A percentile compares a stretch with the other conserved stretches of the same genome.
Evolutionary conservation across 2,113 vertebrate genomes (phyloP).

Genomic region (Mormyrus iriodes): DNA sequence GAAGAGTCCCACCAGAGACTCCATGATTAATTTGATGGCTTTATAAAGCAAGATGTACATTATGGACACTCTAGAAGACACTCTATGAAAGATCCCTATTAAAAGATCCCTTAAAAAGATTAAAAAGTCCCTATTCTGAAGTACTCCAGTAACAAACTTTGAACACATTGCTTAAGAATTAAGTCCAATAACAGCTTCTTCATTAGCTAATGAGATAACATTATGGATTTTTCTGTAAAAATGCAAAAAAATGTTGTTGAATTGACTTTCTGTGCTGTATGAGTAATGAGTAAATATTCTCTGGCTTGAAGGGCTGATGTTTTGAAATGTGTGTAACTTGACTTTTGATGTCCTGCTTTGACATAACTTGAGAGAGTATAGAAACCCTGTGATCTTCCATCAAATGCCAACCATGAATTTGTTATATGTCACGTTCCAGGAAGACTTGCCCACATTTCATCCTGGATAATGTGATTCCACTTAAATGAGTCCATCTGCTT

Average conservation of each 20-base stretch:
- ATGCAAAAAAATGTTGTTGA: neutral
- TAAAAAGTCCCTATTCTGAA: neutral
- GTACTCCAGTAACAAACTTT: neutral
- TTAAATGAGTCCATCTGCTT: neutral
- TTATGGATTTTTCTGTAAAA: neutral
- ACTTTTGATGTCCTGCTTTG: neutral
- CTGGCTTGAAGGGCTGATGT: neutral
- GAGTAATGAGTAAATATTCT: neutral
- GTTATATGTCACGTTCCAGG: neutral
- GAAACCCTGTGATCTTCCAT: neutral
- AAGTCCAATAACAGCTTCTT: neutral
- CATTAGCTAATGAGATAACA: neutral
- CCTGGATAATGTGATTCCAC: neutral
- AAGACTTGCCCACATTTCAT: neutral
- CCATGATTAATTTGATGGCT: neutral
- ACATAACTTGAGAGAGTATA: neutral
- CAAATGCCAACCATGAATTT: neutral
- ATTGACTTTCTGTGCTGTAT: neutral
- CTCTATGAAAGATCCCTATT: neutral
- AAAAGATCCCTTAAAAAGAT: too few relatives aligned
- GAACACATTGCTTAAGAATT: neutral
- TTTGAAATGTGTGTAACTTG: neutral
- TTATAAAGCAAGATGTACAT: neutral
- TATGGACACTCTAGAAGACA: neutral
- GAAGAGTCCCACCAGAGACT: neutral